Evolutionary conservation across 2,113 vertebrate genomes (phyloP).

Genomic region (Tympanuchus pallidicinctus): DNA sequence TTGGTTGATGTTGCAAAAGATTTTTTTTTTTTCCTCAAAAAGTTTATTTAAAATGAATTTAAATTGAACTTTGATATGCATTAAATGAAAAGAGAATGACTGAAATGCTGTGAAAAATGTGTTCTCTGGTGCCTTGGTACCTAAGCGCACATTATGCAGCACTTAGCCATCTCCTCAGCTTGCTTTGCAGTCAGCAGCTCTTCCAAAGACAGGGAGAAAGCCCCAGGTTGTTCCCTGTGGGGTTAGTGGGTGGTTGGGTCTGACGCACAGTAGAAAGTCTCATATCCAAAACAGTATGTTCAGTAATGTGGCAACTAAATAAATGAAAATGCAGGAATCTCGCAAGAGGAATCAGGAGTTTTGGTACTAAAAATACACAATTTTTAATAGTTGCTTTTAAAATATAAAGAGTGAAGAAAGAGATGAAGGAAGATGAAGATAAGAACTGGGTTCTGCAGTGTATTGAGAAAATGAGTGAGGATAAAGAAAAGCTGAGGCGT

Average conservation of each 20-base stretch:
- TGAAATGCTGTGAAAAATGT: neutral
- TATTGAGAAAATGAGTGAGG: neutral
- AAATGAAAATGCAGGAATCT: neutral
- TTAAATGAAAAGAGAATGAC: neutral
- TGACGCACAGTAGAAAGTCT: neutral
- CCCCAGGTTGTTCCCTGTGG: neutral
- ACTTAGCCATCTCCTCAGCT: neutral
- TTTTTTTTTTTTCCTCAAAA: neutral
- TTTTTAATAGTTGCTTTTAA: neutral
- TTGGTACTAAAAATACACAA: neutral
- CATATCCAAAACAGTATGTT: neutral
- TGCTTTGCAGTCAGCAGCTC: neutral
- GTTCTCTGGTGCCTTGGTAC: neutral
- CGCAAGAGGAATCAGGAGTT: neutral
- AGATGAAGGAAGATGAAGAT: neutral
- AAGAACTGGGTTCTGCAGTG: neutral
- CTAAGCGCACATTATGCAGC: neutral
- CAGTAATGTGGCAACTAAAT: neutral
- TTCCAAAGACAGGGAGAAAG: constrained; percentile 1
- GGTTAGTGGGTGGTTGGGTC: neutral
- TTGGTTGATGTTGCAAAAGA: neutral
- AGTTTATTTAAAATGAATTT: neutral
- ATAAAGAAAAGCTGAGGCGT: neutral
- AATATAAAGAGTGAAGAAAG: neutral
- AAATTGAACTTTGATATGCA: neutral